Evolutionary conservation across 2,113 vertebrate species (phyloP).

Genomic region (Tinamus guttatus): DNA sequence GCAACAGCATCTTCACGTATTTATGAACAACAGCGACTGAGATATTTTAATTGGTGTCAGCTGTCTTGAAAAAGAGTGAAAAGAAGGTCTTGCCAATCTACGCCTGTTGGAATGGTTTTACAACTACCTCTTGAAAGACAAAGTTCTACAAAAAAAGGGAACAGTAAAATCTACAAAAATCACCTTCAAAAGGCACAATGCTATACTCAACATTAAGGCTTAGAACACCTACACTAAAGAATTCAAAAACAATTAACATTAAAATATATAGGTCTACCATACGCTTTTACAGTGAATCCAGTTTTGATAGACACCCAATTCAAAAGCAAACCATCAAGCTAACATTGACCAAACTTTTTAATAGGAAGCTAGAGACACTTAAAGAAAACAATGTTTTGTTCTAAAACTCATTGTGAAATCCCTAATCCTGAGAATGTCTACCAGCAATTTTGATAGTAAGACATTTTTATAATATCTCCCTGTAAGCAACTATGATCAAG

Average conservation of each 20-base stretch:
- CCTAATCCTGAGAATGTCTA: not conserved
- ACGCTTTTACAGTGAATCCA: not conserved
- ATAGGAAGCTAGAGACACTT: not conserved
- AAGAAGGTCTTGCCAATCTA: not conserved
- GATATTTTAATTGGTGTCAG: not conserved
- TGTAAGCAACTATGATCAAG: not conserved
- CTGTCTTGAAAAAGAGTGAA: not conserved
- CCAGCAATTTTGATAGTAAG: not conserved
- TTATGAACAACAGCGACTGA: not conserved
- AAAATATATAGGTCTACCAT: not conserved
- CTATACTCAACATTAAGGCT: not conserved
- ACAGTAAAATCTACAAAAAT: not conserved
- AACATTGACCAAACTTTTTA: not conserved
- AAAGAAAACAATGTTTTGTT: not conserved
- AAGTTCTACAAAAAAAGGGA: not conserved
- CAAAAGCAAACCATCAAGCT: not conserved
- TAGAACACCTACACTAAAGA: not conserved
- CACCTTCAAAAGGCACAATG: not conserved
- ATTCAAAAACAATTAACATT: not conserved
- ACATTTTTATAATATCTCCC: not conserved
- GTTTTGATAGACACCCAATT: not conserved
- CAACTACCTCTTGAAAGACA: not conserved
- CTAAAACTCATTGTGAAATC: not conserved
- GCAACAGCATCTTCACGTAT: not conserved
- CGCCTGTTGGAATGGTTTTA: not conserved